Evolutionary conservation across 2,888 invertebrate genomes (phyloP), one percentile per base, ranked within the genome.

Genomic region (Lordiphosa fenestrarum): DNA sequence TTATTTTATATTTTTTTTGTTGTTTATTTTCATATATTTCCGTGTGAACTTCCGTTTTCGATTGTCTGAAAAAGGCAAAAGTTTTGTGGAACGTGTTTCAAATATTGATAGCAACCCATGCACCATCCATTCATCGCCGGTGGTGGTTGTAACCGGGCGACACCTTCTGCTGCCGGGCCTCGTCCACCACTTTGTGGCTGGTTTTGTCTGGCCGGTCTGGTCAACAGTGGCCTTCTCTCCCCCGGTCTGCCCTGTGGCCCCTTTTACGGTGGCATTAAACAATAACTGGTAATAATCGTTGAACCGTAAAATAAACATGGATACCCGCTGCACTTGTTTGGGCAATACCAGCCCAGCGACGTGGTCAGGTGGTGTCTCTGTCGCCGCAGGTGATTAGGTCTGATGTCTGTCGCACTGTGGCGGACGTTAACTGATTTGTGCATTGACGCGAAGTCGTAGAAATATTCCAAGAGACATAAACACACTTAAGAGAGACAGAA

Each of bases 11-110:
- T 66, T 62, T 38, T 80, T 75, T 41, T 66, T 66, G 46, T 69
- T 63, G 58, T 72, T 51, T 66, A 65, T 67, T 70, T 75, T 53
- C 58, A 60, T 72, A 80, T 74, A 83, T 85, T 87, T 85, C 86
- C 87, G 86, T 87, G 86, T 84, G 87, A 85, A 86, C 84, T 87
- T 85, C 85, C 87, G 85, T 73, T 86, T 81, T 71, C 21, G 60
- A 55, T 47, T 68, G 69, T 38, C 58, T 47, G 39, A 13, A 40
- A 38, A 50, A 37, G 47, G 42, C 36, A 42, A 23, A 42, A 40
- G 40, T 40, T 49, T 82, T 55, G n/a, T 82, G 72, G 80, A 60
- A 80, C 80, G 80, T 83, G 85, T 75, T 75, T 80, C 57, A 74
- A 85, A 85, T 80, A 83, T 84, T 83, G 81, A 80, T 85, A 80